phyloP scores from a whole-genome alignment of 2,113 vertebrate species.

The Cyprinodon variegatus region DNA sequence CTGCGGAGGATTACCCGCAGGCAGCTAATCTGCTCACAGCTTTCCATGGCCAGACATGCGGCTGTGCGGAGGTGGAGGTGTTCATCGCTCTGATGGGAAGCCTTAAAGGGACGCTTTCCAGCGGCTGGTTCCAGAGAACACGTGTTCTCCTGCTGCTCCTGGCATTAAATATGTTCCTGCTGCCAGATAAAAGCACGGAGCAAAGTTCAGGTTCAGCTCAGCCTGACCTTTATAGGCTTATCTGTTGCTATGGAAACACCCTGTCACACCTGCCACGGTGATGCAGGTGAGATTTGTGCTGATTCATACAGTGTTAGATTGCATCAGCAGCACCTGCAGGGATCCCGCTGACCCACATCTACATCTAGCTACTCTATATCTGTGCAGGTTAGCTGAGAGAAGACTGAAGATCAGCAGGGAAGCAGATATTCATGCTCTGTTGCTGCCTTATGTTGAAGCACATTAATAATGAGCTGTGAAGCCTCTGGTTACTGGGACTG shows the following conservation, averaged over 20 bases:
- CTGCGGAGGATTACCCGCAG: slow-evolving; percentile 61
- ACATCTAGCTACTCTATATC: background rate
- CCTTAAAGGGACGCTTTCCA: background rate
- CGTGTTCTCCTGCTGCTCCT: too few species aligned
- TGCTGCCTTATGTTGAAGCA: background rate
- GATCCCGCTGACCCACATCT: background rate
- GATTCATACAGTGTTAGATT: background rate
- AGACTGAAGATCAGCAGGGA: too few species aligned
- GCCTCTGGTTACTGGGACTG: too few species aligned
- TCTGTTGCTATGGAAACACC: slow-evolving; percentile 28
- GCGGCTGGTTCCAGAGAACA: too few species aligned
- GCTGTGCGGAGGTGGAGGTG: slow-evolving; percentile 19
- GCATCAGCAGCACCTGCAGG: background rate
- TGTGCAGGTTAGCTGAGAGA: background rate
- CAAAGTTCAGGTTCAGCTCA: background rate
- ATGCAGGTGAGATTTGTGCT: background rate
- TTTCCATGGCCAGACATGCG: slow-evolving; percentile 3
- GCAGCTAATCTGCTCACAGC: slow-evolving; percentile 53
- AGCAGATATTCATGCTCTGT: too few species aligned
- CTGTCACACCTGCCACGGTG: slow-evolving; percentile 4
- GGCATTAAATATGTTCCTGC: background rate
- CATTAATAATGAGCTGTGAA: background rate
- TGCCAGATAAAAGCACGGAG: background rate
- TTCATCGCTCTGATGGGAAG: background rate
- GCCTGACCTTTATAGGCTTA: slow-evolving; percentile 7